Evolutionary conservation across 2,888 invertebrate genomes (phyloP), one percentile per base, ranked within the genome.

Genomic region (Lymantria dispar): DNA sequence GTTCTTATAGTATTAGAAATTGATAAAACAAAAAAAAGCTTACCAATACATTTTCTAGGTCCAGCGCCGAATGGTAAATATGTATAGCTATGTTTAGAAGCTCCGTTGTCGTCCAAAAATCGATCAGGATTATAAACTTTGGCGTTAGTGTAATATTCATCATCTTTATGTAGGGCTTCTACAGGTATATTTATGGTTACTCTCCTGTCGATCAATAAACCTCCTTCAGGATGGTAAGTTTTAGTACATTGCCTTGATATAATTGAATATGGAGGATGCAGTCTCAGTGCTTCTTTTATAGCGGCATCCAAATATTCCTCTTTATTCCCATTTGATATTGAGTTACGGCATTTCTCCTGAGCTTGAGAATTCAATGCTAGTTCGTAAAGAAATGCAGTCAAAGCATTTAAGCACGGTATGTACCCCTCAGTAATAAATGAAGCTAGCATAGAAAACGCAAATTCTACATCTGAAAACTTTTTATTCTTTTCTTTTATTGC

Each of bases 21-120:
- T 29, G 0, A 29, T 22, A 43, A 30, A 31, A 12, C 9, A 13
- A 31, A 45, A 30, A 46, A 9, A 33, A 45, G 70, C 86, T 83
- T 70, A 91, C 90, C 89, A 57, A 87, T 71, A 62, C 90, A 91
- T 74, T 84, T 88, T 49, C 87, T 83, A 29, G 89, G 88, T 42
- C 91, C 91, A 11, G 79, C 82, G 37, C 91, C 90, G 62, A 88
- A 91, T 7, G 91, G 88, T 47, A 90, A 66, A 66, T 78, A 90
- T 0, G 82, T 64, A 52, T 76, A 80, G 44, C 76, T 72, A 52
- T 80, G 76, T 15, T 68, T 72, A 0, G 68, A 62, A 0, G 73
- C 60, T 30, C 64, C 70, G 41, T 78, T 75, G 15, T 71, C 74
- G 47, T 75, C 68, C 48, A 79, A 64, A 64, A 87, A 89, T 43